phyloP scores from a whole-genome alignment of 2,888 invertebrate species.

The Amiota mariae region DNA sequence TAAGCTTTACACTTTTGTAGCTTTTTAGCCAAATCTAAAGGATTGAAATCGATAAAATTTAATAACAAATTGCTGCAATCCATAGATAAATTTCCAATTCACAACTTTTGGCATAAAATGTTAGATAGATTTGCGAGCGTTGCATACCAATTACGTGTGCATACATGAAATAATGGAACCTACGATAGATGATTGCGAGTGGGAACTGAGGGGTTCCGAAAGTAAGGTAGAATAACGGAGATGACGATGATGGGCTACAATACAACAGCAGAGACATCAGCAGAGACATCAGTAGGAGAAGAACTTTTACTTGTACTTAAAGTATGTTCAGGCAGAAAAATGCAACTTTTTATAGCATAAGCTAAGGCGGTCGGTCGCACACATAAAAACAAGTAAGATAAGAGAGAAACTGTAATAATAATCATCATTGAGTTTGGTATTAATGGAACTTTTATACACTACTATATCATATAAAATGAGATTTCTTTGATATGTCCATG shows the following conservation, averaged over 20 bases:
- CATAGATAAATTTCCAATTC: slow-evolving; percentile 34
- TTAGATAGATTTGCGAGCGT: slow-evolving; percentile 32
- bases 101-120: slow-evolving; percentile 43
- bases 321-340: slow-evolving; percentile 23
- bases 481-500: too few species aligned
- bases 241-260: background rate
- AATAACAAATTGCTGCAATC: slow-evolving; percentile 28
- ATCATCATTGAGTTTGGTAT: background rate
- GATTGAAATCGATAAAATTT: slow-evolving; percentile 27
- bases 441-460: too few species aligned
- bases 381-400: slow-evolving; percentile 4
- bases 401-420: background rate
- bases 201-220: too few species aligned
- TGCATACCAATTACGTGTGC: slow-evolving; percentile 32
- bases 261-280: background rate
- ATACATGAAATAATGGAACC: background rate
- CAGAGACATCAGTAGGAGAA: background rate
- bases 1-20: background rate
- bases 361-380: background rate
- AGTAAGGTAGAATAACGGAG: background rate
- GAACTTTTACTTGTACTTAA: slow-evolving; percentile 10
- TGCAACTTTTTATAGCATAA: slow-evolving; percentile 12
- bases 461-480: too few species aligned
- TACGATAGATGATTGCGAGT: background rate
- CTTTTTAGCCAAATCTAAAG: background rate